Evolutionary conservation across 2,797 vertebrate genomes (phyloP), one percentile per base, ranked within the genome.

Genomic region (Craterocephalus amniculus): DNA sequence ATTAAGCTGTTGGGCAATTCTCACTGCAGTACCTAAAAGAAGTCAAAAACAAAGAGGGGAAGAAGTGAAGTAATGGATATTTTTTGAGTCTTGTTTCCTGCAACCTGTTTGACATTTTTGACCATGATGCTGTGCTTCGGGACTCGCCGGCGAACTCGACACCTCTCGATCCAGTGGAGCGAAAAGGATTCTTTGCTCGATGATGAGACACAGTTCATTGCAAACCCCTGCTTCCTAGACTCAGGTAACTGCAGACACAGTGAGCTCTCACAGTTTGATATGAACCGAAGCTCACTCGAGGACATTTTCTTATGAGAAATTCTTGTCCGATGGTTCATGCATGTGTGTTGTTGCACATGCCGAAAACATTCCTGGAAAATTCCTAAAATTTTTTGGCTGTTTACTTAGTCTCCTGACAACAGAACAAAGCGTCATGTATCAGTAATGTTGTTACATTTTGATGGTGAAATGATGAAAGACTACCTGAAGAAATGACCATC

Each of bases 121-220:
- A 83, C 31, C 62, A 92, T 86, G 81, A 88, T 93, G 89, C 80
- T 79, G 72, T 95, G 94, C 82, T 95, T 94, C 0, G 92, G 94
- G 60, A 76, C 80, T 64, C 83, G 81, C 3, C 90, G 90, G 36
- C 67, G 69, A 73, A 79, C 63, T 61, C 89, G 63, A 80, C 63
- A 83, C 57, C 48, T 58, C 20, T 79, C 56, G 11, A 59, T 75
- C 24, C 86, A 68, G 0, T 91, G 87, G 87, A 81, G 72, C 0
- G 91, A 94, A 48, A 72, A 86, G 31, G 74, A 89, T n/a, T 4
- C 51, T 74, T 80, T 95, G 84, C 88, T 94, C 27, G 65, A 68
- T 0, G 67, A 86, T 18, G 88, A 93, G 40, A 76, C 73, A 12
- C 83, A 80, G 4, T 71, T 81, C 40, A 69, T 91, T 56, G 51